These are phyloP conservation scores for Trematomus loennbergii DNA, from an alignment of 2,113 vertebrate genomes.

Conservation along the genomic window DNA sequence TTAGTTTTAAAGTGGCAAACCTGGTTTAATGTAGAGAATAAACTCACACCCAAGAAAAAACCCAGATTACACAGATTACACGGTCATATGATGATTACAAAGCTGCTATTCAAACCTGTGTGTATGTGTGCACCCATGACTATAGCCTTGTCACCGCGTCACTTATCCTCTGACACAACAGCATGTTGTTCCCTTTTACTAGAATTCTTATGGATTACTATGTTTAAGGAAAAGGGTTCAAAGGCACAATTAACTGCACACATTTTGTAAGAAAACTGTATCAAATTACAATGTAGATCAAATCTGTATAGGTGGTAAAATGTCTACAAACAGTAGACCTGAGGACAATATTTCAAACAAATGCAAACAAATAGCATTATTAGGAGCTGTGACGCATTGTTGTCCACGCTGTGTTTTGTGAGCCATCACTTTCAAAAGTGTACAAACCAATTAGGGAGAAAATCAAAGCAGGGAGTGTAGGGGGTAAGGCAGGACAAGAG, in stretches of 20 bases:
- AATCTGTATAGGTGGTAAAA: background rate
- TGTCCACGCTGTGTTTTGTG: background rate
- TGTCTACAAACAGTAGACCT: background rate
- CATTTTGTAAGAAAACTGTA: background rate
- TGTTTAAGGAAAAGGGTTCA: background rate
- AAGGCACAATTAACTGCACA: background rate
- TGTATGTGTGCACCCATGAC: constrained; percentile 34
- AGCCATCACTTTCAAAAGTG: constrained; percentile 31
- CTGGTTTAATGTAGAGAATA: background rate
- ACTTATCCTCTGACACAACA: constrained; percentile 1
- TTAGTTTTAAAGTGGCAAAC: background rate
- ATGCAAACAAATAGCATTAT: background rate
- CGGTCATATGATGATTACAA: constrained; percentile 62
- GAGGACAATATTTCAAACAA: background rate
- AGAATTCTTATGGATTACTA: background rate
- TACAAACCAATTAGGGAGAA: constrained; percentile 64
- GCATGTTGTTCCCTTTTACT: background rate
- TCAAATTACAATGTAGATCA: background rate
- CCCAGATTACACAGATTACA: constrained; percentile 44
- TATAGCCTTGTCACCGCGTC: constrained; percentile 3
- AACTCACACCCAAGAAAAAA: constrained; percentile 4
- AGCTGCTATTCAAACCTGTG: constrained; percentile 51
- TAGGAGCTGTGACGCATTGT: background rate
- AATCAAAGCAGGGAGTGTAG: constrained; percentile 36
- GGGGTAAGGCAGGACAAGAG: constrained; percentile 39